Evolutionary conservation across 2,113 vertebrate species (phyloP), one percentile per base, ranked within the genome.

Genomic region (Cepphus grylle): DNA sequence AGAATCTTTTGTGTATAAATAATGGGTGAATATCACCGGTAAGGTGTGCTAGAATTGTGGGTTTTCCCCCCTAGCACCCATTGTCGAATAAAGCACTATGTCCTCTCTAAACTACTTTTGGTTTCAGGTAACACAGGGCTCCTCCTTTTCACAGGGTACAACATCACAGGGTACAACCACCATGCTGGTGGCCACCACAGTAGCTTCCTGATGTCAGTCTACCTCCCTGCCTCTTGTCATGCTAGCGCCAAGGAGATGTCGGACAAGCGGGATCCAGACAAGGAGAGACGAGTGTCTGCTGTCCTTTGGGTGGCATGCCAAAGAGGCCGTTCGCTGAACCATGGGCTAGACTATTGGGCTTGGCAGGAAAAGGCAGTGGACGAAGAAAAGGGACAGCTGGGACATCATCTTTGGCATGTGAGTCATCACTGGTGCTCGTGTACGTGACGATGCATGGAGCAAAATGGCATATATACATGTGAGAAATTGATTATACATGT

Each of bases 391-490:
- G 61, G 12, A 45, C 36, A 29, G 38, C 15, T 17, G 40, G 65
- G 34, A 34, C 50, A 25, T 53, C 21, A 49, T 25, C 40, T 36
- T 55, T 52, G 43, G 19, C 22, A 52, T 3, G 12, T 25, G 27
- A 50, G 49, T 87, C 40, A 36, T 86, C 40, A 47, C 61, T 1
- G 1, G 17, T 12, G 30, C 40, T 69, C 6, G 0, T 8, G 36
- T 70, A 38, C 52, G 18, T 25, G 36, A 81, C 27, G 26, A 56
- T 2, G 8, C 40, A 76, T 58, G n/a, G 49, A 73, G 38, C 49
- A 59, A 78, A 63, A 30, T 0, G 10, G 61, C 10, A 2, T 12
- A 7, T 0, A 12, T 13, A 15, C 4, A 7, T 4, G 56, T 21
- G 52, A 79, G 18, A 45, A 89, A 55, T 5, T 12, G 30, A 5